phyloP scores from a whole-genome alignment of 2,888 invertebrate species.

The Napeogenes sylphis region DNA sequence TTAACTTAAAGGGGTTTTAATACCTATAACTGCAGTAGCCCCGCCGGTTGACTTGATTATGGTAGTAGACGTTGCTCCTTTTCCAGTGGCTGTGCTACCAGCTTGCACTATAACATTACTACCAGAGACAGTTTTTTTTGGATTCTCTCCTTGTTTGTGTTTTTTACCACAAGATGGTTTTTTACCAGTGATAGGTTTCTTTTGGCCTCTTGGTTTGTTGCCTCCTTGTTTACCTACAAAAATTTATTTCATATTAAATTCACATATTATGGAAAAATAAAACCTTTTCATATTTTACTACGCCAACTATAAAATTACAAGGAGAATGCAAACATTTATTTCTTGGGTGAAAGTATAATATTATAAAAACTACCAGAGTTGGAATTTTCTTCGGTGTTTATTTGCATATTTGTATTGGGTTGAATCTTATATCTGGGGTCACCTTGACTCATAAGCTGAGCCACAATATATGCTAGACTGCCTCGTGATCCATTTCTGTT shows the following conservation, averaged over 20 bases:
- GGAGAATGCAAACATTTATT: too few relatives aligned
- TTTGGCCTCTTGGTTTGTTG: not conserved
- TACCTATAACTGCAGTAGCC: not conserved
- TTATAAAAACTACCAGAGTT: too few relatives aligned
- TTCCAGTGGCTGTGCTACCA: not conserved
- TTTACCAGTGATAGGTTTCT: not conserved
- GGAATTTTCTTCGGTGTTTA: too few relatives aligned
- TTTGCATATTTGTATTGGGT: not conserved
- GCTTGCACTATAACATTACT: not conserved
- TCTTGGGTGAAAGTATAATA: too few relatives aligned
- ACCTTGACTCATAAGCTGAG: slow-evolving; percentile 2
- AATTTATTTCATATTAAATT: too few relatives aligned
- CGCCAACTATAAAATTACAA: too few relatives aligned
- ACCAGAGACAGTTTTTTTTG: not conserved
- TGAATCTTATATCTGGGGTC: not conserved
- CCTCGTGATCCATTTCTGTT: not conserved
- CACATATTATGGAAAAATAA: too few relatives aligned
- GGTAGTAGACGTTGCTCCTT: not conserved
- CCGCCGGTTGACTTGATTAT: not conserved
- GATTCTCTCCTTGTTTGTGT: not conserved
- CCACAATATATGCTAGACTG: not conserved
- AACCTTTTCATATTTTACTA: too few relatives aligned
- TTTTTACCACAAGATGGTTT: not conserved
- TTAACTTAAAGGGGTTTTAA: not conserved
- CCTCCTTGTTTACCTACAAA: too few relatives aligned